A percentile compares a stretch with the other conserved stretches of the same genome.
phyloP scores from a whole-genome alignment of 2,888 invertebrate species.

The Drosophila falleni region DNA sequence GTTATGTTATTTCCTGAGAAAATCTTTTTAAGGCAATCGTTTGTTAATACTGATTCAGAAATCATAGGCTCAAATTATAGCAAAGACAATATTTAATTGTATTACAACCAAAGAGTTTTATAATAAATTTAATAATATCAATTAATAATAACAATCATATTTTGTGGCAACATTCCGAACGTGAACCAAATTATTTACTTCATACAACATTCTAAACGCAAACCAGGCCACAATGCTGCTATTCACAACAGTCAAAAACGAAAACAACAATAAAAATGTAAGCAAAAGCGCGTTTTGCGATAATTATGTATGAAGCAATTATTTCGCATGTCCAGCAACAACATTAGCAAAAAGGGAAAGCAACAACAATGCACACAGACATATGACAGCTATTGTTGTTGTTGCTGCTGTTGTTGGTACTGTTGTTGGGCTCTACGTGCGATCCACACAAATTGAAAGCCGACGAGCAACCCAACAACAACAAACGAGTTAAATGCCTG shows the following conservation, averaged over 20 bases:
- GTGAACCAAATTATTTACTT: neutral
- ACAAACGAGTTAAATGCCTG: slow-evolving; percentile 77
- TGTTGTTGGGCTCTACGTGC: slow-evolving; percentile 56
- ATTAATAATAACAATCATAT: neutral
- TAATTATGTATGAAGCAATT: slow-evolving; percentile 80
- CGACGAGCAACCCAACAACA: slow-evolving; percentile 62
- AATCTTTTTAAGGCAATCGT: too few relatives aligned
- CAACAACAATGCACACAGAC: slow-evolving; percentile 17
- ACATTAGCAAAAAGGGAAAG: slow-evolving; percentile 44
- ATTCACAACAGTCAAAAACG: slow-evolving; percentile 10
- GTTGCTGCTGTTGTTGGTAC: slow-evolving; percentile 15
- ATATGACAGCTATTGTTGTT: slow-evolving; percentile 34
- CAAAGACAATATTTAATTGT: too few relatives aligned
- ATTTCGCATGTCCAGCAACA: slow-evolving; percentile 74
- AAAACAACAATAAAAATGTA: slow-evolving; percentile 10
- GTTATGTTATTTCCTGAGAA: too few relatives aligned
- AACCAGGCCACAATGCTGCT: slow-evolving; percentile 30
- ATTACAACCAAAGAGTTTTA: neutral
- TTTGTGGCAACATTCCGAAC: neutral
- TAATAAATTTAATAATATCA: neutral
- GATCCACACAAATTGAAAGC: slow-evolving; percentile 73
- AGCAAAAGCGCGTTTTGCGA: slow-evolving; percentile 46
- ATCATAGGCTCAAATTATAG: too few relatives aligned
- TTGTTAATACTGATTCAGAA: too few relatives aligned
- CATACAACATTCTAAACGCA: slow-evolving; percentile 7